Conservation (phyloP, 2,797 vertebrate genomes). For the Streptopelia turtur region DNA sequence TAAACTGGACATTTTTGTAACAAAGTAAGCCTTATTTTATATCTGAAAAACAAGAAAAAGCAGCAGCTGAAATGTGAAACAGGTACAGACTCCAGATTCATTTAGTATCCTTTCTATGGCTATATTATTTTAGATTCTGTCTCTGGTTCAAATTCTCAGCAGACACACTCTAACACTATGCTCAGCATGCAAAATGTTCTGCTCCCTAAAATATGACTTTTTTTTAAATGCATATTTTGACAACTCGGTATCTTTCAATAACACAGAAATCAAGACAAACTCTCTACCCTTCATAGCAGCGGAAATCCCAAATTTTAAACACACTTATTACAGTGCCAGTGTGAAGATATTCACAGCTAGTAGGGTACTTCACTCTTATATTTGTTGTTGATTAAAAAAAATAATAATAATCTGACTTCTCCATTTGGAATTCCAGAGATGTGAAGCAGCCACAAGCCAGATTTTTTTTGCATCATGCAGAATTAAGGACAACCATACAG, state of each 20-base stretch:
- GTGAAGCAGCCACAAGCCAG: background rate
- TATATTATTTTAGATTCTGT: constrained; percentile 5
- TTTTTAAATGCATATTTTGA: background rate
- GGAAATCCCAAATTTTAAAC: background rate
- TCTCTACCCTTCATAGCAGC: background rate
- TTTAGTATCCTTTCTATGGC: background rate
- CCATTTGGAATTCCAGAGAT: background rate
- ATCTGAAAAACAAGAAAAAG: background rate
- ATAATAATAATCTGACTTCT: background rate
- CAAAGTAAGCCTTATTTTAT: background rate
- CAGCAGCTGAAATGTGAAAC: background rate
- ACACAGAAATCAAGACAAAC: background rate
- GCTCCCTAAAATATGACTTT: background rate
- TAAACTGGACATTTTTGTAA: background rate
- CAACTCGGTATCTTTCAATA: background rate
- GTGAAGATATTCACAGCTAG: background rate
- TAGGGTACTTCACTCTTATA: background rate
- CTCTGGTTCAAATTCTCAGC: background rate
- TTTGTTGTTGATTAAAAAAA: background rate
- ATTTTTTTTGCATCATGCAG: background rate
- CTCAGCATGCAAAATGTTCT: background rate
- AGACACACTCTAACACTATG: background rate
- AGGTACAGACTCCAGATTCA: background rate
- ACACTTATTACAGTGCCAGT: background rate
- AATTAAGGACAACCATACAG: background rate